Evolutionary conservation across 2,888 invertebrate species (phyloP), one percentile per base, ranked within the genome.

Genomic region (Koerneria pararmatus): DNA sequence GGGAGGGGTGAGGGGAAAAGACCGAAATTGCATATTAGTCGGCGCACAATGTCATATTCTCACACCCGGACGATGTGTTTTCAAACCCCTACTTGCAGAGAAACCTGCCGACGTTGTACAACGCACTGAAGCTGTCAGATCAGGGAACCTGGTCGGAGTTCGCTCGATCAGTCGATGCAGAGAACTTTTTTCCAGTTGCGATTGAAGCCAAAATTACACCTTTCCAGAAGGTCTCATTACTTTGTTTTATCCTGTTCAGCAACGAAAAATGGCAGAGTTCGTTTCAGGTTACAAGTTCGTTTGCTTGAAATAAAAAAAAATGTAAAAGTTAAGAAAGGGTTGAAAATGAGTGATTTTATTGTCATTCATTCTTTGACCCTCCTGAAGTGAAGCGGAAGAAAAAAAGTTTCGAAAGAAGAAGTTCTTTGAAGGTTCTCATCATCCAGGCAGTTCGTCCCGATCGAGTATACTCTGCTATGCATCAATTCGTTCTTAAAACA

Each of bases 381-480:
- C n/a, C n/a, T n/a, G n/a, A n/a, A n/a, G n/a, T n/a, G n/a, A n/a
- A n/a, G n/a, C n/a, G n/a, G n/a, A n/a, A n/a, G n/a, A n/a, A n/a
- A 41, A 41, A 15, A 41, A 15, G 46, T 41, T 15, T 11, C 56
- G 15, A 56, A 15, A 0, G n/a, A 46, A n/a, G n/a, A 27, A 0
- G 5, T 34, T 1, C 29, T 41, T 60, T 54, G 27, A 48, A 89
- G 73, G 87, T 93, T 0, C 86, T 94, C 0, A 85, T 90, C 0
- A 88, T 91, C 0, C 90, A 92, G 83, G 89, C 90, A 0, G 85
- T 92, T 3, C 87, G 92, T 5, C 92, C 95, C 0, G 95, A 94
- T 82, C 87, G 91, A 62, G 85, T 93, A 35, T 89, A 91, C 76
- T 88, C 89, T 27, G 89, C 90, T 48, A 88, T 95, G 79, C 88